These are phyloP conservation scores for Eospalax fontanierii DNA, from an alignment of 2,797 vertebrate genomes.

Conservation along the genomic window DNA sequence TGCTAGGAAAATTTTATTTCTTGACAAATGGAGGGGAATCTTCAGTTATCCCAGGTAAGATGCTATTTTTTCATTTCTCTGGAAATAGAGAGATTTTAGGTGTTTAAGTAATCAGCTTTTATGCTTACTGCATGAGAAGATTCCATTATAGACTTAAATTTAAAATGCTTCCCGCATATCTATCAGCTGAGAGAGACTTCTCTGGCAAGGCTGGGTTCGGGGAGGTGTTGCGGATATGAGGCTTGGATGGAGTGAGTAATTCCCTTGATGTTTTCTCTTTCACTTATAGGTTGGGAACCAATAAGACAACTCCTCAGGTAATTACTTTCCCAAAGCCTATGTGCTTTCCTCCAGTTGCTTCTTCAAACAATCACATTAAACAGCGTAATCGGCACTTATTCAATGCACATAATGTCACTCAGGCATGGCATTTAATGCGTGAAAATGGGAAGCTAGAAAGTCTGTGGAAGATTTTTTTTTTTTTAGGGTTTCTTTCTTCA, in stretches of 20 bases:
- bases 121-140: not conserved
- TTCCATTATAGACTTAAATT: not conserved
- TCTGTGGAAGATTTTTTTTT: not conserved
- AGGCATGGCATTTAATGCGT: not conserved
- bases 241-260: constrained; percentile 6
- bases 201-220: not conserved
- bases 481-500: not conserved
- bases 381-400: not conserved
- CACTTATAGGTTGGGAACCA: constrained; percentile 90
- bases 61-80: not conserved
- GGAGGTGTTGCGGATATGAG: not conserved
- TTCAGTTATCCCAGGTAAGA: constrained; percentile 83
- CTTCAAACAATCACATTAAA: constrained; percentile 18
- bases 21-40: constrained; percentile 91
- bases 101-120: constrained; percentile 17
- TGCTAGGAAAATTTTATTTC: constrained; percentile 88
- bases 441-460: constrained; percentile 59
- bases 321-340: constrained; percentile 71
- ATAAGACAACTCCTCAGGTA: constrained; percentile 84
- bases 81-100: accelerated
- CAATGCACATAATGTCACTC: not conserved
- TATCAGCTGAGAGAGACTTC: constrained; percentile 22
- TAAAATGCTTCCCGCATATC: not conserved
- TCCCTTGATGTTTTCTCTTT: constrained; percentile 79
- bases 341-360: constrained; percentile 24